Evolutionary conservation across 2,888 invertebrate species (phyloP).

Genomic region (Dioctria linearis): DNA sequence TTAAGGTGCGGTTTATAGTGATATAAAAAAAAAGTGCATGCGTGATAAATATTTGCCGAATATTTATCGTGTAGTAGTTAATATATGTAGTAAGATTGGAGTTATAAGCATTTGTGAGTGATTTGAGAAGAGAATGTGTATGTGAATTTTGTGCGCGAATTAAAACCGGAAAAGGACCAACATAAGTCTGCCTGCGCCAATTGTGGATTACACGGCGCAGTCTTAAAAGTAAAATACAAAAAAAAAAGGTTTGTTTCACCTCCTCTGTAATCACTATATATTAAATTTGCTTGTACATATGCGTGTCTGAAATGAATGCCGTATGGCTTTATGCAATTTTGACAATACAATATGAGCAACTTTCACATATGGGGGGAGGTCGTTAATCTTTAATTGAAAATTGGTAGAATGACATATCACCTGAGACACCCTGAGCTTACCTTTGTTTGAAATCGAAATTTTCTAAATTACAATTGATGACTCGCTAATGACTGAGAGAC

Average conservation of each 20-base stretch:
- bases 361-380: slow-evolving; percentile 38
- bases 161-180: neutral
- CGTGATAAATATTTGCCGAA: neutral
- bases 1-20: neutral
- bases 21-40: neutral
- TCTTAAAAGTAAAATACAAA: no score
- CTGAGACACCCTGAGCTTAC: neutral
- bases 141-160: neutral
- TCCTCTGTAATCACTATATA: neutral
- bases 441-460: neutral
- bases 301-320: neutral
- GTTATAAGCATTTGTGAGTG: slow-evolving; percentile 7
- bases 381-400: slow-evolving; percentile 11
- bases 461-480: no score
- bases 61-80: slow-evolving; percentile 6
- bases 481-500: neutral
- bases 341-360: slow-evolving; percentile 6
- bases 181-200: neutral
- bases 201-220: slow-evolving; percentile 27
- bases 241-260: slow-evolving; percentile 28
- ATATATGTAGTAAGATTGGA: no score
- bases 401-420: neutral
- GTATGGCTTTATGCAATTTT: slow-evolving; percentile 15
- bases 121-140: slow-evolving; percentile 7
- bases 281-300: neutral